Conservation (phyloP, 2,888 invertebrate genomes). For the Nemoura dubitans region DNA sequence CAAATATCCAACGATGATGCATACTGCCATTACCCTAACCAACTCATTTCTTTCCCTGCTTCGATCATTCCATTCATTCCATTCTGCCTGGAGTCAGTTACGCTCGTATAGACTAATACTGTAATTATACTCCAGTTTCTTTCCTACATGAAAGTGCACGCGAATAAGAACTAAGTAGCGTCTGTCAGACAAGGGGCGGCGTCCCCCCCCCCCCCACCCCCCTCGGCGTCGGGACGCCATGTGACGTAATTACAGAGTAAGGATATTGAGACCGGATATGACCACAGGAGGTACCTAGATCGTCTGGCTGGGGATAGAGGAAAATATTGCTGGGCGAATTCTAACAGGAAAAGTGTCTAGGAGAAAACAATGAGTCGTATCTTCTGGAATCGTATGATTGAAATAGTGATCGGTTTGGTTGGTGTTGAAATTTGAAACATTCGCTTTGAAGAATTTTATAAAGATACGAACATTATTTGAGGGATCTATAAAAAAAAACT, state of each 20-base stretch:
- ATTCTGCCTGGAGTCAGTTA: not conserved
- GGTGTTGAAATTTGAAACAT: no score
- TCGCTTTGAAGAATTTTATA: no score
- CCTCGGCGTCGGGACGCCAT: slow-evolving; percentile 28
- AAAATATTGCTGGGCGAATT: no score
- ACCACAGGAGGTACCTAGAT: not conserved
- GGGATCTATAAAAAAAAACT: not conserved
- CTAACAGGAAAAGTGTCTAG: no score
- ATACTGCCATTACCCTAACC: not conserved
- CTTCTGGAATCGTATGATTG: no score
- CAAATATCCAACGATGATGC: not conserved
- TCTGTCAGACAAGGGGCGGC: slow-evolving; percentile 26
- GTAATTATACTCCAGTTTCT: slow-evolving; percentile 17
- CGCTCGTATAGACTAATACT: not conserved
- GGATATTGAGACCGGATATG: slow-evolving; percentile 39
- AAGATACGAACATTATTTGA: no score
- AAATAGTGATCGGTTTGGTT: no score
- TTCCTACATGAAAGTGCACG: not conserved
- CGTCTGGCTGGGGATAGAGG: not conserved
- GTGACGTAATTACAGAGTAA: slow-evolving; percentile 37
- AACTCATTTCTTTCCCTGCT: not conserved
- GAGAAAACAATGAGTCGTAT: no score
- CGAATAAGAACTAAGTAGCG: not conserved
- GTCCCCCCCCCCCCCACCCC: slow-evolving; percentile 17
- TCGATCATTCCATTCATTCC: not conserved